Percentiles rank a stretch among this genome's conserved stretches.
Evolutionary conservation across 2,888 invertebrate genomes (phyloP).

Genomic region (Patella ulyssiponensis): DNA sequence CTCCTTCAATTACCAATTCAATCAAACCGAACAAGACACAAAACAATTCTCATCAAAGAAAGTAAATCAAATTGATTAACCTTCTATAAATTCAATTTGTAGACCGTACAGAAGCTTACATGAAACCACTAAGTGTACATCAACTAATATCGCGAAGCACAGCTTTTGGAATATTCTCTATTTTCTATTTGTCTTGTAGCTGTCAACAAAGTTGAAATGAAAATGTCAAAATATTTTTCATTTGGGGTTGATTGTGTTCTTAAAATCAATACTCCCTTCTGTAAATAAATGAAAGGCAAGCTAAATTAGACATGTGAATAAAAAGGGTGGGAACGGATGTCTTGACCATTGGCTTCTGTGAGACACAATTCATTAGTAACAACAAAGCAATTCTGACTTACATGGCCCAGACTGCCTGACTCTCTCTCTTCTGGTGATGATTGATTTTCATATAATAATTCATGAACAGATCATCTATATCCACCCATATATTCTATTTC

Average conservation of each 20-base stretch:
- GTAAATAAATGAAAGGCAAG: not conserved
- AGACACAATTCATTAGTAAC: not conserved
- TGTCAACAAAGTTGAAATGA: not conserved
- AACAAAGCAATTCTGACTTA: slow-evolving; percentile 3
- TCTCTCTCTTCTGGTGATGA: not conserved
- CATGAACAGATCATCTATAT: too few relatives aligned
- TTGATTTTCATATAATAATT: not conserved
- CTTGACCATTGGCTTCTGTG: not conserved
- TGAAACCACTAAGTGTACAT: not conserved
- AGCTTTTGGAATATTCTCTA: not conserved
- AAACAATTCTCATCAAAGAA: not conserved
- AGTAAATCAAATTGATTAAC: slow-evolving; percentile 6
- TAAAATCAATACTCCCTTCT: not conserved
- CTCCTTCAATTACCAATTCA: too few relatives aligned
- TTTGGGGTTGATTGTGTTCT: not conserved
- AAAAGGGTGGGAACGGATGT: not conserved
- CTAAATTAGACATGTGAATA: slow-evolving; percentile 1
- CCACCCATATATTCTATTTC: too few relatives aligned
- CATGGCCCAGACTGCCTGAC: slow-evolving; percentile 3
- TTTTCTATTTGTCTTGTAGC: not conserved
- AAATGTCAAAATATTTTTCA: not conserved
- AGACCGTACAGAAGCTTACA: not conserved
- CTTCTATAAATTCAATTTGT: not conserved
- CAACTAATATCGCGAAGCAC: not conserved
- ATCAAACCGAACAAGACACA: not conserved